Conservation (phyloP, 1,140 invertebrate species). For the Dreissena rostriformis region DNA sequence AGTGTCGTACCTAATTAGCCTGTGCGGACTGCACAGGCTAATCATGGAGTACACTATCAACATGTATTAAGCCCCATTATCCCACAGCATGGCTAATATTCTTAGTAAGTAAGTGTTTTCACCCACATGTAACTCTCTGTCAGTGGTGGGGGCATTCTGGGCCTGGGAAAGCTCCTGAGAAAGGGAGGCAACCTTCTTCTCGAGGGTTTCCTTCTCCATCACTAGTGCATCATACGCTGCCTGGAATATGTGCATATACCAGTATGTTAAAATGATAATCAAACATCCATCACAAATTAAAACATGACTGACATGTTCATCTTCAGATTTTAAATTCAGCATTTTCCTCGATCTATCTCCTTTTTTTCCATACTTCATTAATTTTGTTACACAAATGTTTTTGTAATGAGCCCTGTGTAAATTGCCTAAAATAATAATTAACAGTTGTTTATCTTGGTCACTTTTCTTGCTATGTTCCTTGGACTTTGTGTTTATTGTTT, state of each 20-base stretch:
- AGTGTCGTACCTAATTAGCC: too few species aligned
- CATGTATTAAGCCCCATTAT: too few species aligned
- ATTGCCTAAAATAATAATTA: too few species aligned
- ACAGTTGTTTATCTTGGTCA: too few species aligned
- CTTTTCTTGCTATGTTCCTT: too few species aligned
- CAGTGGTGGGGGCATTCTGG: not conserved
- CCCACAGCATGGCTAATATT: too few species aligned
- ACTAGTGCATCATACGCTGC: conserved; percentile 39
- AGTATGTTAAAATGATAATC: not conserved
- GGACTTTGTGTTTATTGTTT: too few species aligned
- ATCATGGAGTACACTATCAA: too few species aligned
- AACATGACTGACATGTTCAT: not conserved
- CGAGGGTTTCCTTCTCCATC: conserved; percentile 37
- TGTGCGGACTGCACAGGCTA: too few species aligned
- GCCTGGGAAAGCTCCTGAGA: conserved; percentile 10
- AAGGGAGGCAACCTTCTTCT: conserved; percentile 31
- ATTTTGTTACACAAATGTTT: too few species aligned
- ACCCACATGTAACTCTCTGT: conserved; percentile 6
- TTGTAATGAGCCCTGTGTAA: too few species aligned
- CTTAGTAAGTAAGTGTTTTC: too few species aligned
- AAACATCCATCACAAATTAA: not conserved
- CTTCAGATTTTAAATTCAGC: not conserved
- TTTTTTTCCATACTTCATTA: not conserved
- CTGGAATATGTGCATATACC: not conserved
- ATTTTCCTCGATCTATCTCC: not conserved